phyloP scores from a whole-genome alignment of 2,888 invertebrate species.

The Caenorhabditis angaria region DNA sequence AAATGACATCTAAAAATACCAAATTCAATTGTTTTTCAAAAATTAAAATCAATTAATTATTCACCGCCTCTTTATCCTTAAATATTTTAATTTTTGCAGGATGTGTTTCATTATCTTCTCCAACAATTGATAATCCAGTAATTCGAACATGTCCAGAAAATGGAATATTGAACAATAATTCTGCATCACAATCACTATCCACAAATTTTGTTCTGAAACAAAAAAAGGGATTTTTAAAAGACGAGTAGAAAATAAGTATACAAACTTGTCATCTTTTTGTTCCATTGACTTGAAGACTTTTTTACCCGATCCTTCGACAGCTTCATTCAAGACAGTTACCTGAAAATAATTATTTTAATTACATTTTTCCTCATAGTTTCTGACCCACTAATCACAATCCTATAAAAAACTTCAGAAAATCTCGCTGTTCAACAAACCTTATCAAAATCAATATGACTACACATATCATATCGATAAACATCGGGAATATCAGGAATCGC shows the following conservation, averaged over 20 bases:
- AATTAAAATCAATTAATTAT: constrained; percentile 3
- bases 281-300: constrained; percentile 83
- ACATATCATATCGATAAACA: constrained; percentile 50
- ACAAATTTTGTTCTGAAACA: constrained; percentile 75
- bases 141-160: constrained; percentile 91
- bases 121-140: constrained; percentile 89
- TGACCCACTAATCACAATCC: no score
- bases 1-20: constrained; percentile 85
- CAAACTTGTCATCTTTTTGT: constrained; percentile 85
- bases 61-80: constrained; percentile 66
- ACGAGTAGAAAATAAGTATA: no score
- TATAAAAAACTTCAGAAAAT: neutral
- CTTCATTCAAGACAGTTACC: constrained; percentile 90
- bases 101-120: constrained; percentile 84
- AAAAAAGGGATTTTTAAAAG: no score
- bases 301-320: constrained; percentile 85
- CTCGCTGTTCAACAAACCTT: constrained; percentile 28
- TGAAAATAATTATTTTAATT: constrained; percentile 71
- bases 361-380: neutral
- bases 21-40: neutral
- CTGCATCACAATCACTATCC: constrained; percentile 94
- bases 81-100: constrained; percentile 88
- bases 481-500: constrained; percentile 24
- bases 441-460: constrained; percentile 47
- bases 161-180: constrained; percentile 94